Percentiles rank a stretch among this genome's conserved stretches.
Conservation (phyloP, 1,140 invertebrate genomes). For the Aphis craccivora region DNA sequence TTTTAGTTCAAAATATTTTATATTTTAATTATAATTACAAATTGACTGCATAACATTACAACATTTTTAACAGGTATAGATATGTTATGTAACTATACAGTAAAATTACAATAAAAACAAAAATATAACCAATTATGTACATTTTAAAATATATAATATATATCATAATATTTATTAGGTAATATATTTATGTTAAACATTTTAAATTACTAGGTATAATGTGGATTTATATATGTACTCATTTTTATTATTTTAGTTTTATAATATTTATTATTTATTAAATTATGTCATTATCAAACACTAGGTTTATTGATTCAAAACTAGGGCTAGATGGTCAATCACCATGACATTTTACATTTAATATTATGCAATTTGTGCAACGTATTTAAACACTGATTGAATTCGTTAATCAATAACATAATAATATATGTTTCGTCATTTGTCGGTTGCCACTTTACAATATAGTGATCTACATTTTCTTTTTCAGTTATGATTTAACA, state of each 20-base stretch:
- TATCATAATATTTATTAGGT: background rate
- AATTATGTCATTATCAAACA: background rate
- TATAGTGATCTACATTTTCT: slow-evolving; percentile 34
- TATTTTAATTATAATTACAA: too few species aligned
- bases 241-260: background rate
- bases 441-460: background rate
- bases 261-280: background rate
- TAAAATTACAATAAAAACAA: too few species aligned
- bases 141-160: background rate
- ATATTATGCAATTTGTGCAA: slow-evolving; percentile 32
- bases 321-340: slow-evolving; percentile 24
- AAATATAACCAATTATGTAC: too few species aligned
- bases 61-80: background rate
- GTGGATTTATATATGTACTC: background rate
- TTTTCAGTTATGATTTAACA: slow-evolving; percentile 22
- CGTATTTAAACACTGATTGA: background rate
- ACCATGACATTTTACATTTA: slow-evolving; percentile 23
- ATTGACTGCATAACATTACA: background rate
- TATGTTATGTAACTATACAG: too few species aligned
- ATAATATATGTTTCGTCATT: slow-evolving; percentile 12
- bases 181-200: background rate
- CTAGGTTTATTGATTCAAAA: background rate
- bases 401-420: slow-evolving; percentile 33
- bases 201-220: background rate
- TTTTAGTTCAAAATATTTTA: background rate